Percentiles rank a stretch among this genome's conserved stretches.
Conservation (phyloP, 2,113 vertebrate species). For the Thermophis baileyi region DNA sequence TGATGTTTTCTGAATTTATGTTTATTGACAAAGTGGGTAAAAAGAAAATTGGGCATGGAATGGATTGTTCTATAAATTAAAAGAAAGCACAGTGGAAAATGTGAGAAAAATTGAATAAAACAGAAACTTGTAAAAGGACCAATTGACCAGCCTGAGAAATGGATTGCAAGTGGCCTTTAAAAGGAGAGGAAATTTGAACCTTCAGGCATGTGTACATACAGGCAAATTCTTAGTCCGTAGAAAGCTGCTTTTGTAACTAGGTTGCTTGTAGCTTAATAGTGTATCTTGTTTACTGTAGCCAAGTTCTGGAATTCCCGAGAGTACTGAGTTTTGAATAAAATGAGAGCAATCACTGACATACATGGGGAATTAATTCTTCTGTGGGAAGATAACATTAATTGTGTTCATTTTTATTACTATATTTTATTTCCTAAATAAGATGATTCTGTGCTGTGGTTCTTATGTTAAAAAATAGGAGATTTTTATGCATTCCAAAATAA, state of each 20-base stretch:
- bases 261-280: background rate
- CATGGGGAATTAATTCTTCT: background rate
- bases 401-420: constrained; percentile 23
- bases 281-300: background rate
- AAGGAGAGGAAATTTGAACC: background rate
- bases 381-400: constrained; percentile 14
- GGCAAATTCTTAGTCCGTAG: background rate
- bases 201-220: background rate
- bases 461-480: constrained; percentile 11
- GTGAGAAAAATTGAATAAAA: background rate
- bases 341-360: background rate
- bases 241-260: background rate
- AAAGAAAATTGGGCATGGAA: background rate
- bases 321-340: background rate
- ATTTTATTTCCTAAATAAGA: background rate
- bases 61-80: background rate
- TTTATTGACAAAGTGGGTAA: background rate
- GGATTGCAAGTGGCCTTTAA: background rate
- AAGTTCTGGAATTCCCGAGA: background rate
- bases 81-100: background rate
- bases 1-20: background rate
- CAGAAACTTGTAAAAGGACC: background rate
- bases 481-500: constrained; percentile 19
- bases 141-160: background rate
- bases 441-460: constrained; percentile 20